phyloP scores from a whole-genome alignment of 2,888 invertebrate species.

The Cantharis rustica region DNA sequence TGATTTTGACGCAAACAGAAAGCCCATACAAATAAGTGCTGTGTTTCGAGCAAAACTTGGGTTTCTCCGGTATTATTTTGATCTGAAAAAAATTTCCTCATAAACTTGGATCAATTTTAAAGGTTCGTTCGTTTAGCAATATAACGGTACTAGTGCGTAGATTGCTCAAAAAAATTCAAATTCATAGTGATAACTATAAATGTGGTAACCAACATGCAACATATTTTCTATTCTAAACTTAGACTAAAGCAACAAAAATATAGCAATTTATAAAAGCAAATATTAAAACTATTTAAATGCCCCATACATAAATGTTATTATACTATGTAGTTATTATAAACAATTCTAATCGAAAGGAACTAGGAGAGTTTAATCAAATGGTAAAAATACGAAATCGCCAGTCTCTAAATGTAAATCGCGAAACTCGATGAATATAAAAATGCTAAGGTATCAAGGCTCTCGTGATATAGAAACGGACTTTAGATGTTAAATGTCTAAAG shows the following conservation, averaged over 20 bases:
- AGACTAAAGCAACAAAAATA: slow-evolving; percentile 1
- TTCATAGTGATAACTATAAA: not conserved
- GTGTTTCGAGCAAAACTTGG: not conserved
- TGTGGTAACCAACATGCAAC: not conserved
- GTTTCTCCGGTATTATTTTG: not conserved
- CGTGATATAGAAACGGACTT: slow-evolving; percentile 20
- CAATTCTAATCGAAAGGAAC: not conserved
- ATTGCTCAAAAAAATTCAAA: not conserved
- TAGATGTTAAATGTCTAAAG: slow-evolving; percentile 30
- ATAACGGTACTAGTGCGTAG: not conserved
- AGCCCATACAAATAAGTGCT: not conserved
- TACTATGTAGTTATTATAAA: not conserved
- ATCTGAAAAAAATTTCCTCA: not conserved
- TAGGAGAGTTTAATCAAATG: not conserved
- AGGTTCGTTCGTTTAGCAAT: not conserved
- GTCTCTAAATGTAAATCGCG: not conserved
- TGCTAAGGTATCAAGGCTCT: slow-evolving; percentile 14
- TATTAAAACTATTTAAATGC: not conserved
- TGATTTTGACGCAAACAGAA: too few species aligned
- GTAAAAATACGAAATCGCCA: not conserved
- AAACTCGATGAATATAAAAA: not conserved
- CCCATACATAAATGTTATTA: not conserved
- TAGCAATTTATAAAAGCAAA: not conserved
- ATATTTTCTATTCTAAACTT: not conserved
- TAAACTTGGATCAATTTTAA: not conserved